A percentile compares a stretch with the other conserved stretches of the same genome.
Conservation (phyloP, 2,113 vertebrate species). For the Coptodon rendalli region DNA sequence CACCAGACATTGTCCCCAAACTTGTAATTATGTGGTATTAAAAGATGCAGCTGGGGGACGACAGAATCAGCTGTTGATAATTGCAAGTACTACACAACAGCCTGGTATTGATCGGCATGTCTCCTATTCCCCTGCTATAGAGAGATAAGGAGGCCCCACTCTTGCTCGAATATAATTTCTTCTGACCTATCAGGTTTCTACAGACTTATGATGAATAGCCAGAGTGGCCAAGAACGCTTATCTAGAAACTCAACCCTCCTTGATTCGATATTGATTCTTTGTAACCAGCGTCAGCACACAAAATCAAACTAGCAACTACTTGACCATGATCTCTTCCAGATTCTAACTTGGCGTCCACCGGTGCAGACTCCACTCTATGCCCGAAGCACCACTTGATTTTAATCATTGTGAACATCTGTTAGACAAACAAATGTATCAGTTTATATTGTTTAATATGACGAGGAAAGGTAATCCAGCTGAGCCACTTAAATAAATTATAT, state of each 20-base stretch:
- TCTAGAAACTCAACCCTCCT: conserved; percentile 88
- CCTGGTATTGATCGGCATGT: conserved; percentile 90
- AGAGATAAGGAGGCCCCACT: conserved; percentile 90
- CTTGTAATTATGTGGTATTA: conserved; percentile 90
- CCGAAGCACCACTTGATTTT: neutral
- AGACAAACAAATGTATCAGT: neutral
- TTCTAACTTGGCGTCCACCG: conserved; percentile 6
- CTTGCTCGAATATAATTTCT: conserved; percentile 95
- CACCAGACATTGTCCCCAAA: conserved; percentile 61
- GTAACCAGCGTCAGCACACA: conserved; percentile 86
- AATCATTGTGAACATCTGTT: neutral
- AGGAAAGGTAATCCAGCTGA: neutral
- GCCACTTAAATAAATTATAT: neutral
- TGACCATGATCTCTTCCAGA: conserved; percentile 78
- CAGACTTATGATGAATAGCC: conserved; percentile 99
- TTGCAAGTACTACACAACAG: conserved; percentile 90
- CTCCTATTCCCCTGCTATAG: conserved; percentile 89
- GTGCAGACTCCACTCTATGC: neutral
- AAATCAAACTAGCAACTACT: conserved; percentile 88
- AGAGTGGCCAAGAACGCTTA: conserved; percentile 87
- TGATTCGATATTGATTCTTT: conserved; percentile 98
- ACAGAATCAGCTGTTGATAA: conserved; percentile 94
- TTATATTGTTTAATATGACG: neutral
- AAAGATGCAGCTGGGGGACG: conserved; percentile 86
- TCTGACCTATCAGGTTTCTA: conserved; percentile 96